phyloP scores from a whole-genome alignment of 2,888 invertebrate species.

The Diloba caeruleocephala region DNA sequence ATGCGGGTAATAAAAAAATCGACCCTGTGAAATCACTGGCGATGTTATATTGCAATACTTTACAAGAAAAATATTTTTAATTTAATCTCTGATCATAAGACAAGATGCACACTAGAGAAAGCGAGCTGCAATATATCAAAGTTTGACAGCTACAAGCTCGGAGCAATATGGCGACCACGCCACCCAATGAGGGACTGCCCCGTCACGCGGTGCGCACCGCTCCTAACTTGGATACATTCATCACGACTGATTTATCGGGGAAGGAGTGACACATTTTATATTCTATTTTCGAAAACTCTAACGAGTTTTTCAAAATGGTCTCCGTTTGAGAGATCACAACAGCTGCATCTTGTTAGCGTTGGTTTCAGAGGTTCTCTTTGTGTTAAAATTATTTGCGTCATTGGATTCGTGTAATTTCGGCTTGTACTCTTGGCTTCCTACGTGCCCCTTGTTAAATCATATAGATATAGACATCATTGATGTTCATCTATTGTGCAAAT shows the following conservation, averaged over 20 bases:
- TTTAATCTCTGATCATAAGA: constrained; percentile 81
- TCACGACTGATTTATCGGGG: constrained; percentile 86
- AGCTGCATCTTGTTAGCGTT: constrained; percentile 88
- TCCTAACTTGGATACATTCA: constrained; percentile 84
- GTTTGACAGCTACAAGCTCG: constrained; percentile 88
- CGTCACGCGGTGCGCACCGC: constrained; percentile 83
- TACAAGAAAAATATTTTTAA: constrained; percentile 61
- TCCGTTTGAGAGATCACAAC: constrained; percentile 79
- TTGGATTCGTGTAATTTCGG: constrained; percentile 71
- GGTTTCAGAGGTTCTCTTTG: constrained; percentile 78
- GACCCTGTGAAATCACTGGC: constrained; percentile 29
- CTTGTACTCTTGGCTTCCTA: constrained; percentile 59
- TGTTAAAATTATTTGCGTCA: constrained; percentile 84
- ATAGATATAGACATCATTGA: constrained; percentile 72
- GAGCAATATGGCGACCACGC: constrained; percentile 88
- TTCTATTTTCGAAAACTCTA: constrained; percentile 87
- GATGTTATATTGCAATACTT: constrained; percentile 57
- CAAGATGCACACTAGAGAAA: constrained; percentile 85
- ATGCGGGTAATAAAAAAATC: constrained; percentile 13
- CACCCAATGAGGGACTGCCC: constrained; percentile 87
- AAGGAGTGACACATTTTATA: constrained; percentile 89
- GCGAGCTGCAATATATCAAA: constrained; percentile 85
- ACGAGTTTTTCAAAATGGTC: constrained; percentile 86
- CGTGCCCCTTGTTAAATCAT: constrained; percentile 64
- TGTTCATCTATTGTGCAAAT: constrained; percentile 76